Percentiles rank a stretch among this genome's conserved stretches.
Conservation (phyloP, 2,797 vertebrate genomes). For the Odontamblyopus lacepedii region DNA sequence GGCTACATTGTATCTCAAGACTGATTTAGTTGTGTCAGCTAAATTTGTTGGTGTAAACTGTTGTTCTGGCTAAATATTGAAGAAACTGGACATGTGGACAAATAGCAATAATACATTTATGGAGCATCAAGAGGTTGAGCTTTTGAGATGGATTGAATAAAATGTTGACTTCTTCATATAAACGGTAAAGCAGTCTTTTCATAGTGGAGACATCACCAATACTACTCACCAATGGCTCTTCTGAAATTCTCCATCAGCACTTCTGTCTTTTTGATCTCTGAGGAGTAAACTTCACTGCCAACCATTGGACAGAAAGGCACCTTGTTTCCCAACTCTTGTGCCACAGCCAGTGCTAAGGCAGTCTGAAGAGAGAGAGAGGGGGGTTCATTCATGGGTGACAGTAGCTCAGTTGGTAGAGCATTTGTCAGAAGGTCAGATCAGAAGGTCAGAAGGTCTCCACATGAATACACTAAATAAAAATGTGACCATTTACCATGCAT, state of each 20-base stretch:
- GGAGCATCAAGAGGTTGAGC: too few relatives aligned
- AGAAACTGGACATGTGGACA: not conserved
- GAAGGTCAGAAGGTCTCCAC: too few relatives aligned
- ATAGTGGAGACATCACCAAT: not conserved
- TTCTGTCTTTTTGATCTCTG: slow-evolving; percentile 99
- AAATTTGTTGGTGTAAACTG: not conserved
- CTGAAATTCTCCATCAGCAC: slow-evolving; percentile 99
- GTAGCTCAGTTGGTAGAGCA: too few relatives aligned
- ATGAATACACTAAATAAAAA: too few relatives aligned
- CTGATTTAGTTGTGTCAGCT: not conserved
- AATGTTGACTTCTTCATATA: too few relatives aligned
- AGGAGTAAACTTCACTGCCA: slow-evolving; percentile 97
- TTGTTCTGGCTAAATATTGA: not conserved
- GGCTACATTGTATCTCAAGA: not conserved
- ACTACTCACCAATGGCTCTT: slow-evolving; percentile 91
- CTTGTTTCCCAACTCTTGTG: slow-evolving; percentile 96
- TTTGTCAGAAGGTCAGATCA: too few relatives aligned
- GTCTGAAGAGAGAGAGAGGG: slow-evolving; percentile 74
- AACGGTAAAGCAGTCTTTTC: too few relatives aligned
- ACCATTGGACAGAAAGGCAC: slow-evolving; percentile 99
- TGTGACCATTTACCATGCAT: too few relatives aligned
- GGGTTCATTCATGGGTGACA: too few relatives aligned
- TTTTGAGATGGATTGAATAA: too few relatives aligned
- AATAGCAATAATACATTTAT: not conserved
- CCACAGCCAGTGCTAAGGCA: slow-evolving; percentile 93